Evolutionary conservation across 2,888 invertebrate species (phyloP).

Genomic region (Tenthredo scrophulariae): DNA sequence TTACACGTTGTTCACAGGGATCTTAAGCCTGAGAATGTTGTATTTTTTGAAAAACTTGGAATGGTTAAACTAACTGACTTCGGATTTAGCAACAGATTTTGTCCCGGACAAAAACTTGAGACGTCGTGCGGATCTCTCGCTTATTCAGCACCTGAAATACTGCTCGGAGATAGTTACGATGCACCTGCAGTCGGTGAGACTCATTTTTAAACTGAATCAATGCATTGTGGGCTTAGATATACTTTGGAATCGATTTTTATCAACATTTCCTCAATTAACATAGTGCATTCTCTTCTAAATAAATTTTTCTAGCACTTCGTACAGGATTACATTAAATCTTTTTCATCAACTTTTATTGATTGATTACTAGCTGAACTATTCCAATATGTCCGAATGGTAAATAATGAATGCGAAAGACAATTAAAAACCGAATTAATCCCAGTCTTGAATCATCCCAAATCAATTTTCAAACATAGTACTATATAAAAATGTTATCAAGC

Average conservation of each 20-base stretch:
- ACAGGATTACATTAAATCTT: too few species aligned
- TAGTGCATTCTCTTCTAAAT: too few species aligned
- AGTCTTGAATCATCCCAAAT: background rate
- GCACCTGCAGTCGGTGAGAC: constrained; percentile 96
- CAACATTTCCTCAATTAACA: too few species aligned
- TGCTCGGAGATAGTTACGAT: constrained; percentile 98
- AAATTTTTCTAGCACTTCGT: too few species aligned
- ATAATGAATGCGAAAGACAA: background rate
- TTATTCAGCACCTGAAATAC: constrained; percentile 99
- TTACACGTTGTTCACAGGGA: constrained; percentile 93
- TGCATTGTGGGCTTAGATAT: background rate
- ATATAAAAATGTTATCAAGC: background rate
- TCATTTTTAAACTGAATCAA: background rate
- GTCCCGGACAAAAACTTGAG: constrained; percentile 97
- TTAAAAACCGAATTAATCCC: background rate
- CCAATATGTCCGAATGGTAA: too few species aligned
- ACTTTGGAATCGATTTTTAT: background rate
- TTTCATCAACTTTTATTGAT: too few species aligned
- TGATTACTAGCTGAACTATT: too few species aligned
- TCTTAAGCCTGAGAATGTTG: constrained; percentile 99
- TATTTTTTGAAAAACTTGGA: constrained; percentile 98
- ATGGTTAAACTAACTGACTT: constrained; percentile 99
- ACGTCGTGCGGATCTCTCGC: constrained; percentile 99
- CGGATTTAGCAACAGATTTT: constrained; percentile 97
- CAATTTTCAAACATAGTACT: background rate